Conservation (phyloP, 2,113 vertebrate genomes). For the Eulemur macaco region DNA sequence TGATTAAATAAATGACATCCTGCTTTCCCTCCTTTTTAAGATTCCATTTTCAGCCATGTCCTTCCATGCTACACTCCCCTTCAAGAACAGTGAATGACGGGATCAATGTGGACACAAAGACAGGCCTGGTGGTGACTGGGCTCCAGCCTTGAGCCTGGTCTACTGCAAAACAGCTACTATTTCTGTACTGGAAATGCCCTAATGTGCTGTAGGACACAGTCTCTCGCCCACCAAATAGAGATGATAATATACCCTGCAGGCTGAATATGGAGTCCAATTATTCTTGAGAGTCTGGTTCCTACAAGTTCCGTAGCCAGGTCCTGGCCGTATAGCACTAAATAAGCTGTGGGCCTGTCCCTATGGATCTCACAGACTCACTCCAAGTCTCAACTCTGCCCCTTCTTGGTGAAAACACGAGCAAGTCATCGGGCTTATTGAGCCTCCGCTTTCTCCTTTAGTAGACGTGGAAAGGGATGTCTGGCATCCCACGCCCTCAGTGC, state of each 20-base stretch:
- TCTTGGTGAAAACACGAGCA: not conserved
- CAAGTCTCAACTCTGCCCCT: not conserved
- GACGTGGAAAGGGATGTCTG: not conserved
- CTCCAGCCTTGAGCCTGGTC: not conserved
- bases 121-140: not conserved
- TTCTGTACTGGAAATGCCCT: not conserved
- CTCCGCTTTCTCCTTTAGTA: not conserved
- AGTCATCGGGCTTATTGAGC: not conserved
- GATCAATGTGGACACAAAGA: not conserved
- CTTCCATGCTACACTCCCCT: not conserved
- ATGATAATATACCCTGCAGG: not conserved
- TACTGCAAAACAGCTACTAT: not conserved
- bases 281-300: not conserved
- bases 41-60: not conserved
- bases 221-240: not conserved
- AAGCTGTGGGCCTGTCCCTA: not conserved
- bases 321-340: not conserved
- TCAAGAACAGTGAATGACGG: not conserved
- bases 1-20: not conserved
- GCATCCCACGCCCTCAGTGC: not conserved
- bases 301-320: not conserved
- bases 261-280: not conserved
- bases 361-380: not conserved
- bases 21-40: too few relatives aligned
- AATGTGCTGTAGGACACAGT: not conserved